A percentile compares a stretch with the other conserved stretches of the same genome.
These are phyloP conservation scores for Venusia cambrica DNA, from an alignment of 2,888 invertebrate species.

Conservation along the genomic window DNA sequence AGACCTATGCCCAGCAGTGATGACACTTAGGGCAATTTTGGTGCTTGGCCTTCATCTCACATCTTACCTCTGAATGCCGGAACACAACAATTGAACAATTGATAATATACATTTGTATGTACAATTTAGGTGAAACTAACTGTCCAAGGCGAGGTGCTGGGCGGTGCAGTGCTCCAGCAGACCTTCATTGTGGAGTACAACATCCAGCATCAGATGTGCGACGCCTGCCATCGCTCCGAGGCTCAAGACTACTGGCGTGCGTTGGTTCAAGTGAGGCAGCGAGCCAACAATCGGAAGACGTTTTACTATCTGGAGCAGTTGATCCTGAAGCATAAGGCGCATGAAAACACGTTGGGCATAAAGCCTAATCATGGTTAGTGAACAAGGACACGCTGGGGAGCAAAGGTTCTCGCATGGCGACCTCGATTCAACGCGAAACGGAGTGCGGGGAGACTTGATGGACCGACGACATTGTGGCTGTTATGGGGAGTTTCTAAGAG, in stretches of 20 bases:
- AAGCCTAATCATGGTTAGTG: conserved; percentile 89
- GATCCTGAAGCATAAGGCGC: conserved; percentile 96
- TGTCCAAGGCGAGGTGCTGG: conserved; percentile 96
- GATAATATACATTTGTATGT: background rate
- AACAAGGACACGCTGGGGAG: no score
- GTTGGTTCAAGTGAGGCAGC: conserved; percentile 92
- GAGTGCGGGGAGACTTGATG: no score
- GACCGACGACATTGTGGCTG: no score
- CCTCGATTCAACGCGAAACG: no score
- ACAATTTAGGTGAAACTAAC: conserved; percentile 88
- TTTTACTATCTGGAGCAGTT: conserved; percentile 98
- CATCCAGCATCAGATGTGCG: conserved; percentile 96
- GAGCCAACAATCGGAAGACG: conserved; percentile 96
- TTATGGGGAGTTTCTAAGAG: no score
- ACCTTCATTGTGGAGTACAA: conserved; percentile 97
- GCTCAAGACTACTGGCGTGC: conserved; percentile 99
- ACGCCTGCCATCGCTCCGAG: conserved; percentile 97
- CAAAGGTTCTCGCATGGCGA: no score
- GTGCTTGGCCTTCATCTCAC: no score
- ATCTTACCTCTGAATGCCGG: no score
- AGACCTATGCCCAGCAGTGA: no score
- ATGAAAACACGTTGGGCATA: conserved; percentile 93
- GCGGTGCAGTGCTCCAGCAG: conserved; percentile 95
- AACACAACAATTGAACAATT: no score
- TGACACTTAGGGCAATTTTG: no score